Evolutionary conservation across 2,113 vertebrate genomes (phyloP), one percentile per base, ranked within the genome.

Genomic region (Hydropotes inermis): DNA sequence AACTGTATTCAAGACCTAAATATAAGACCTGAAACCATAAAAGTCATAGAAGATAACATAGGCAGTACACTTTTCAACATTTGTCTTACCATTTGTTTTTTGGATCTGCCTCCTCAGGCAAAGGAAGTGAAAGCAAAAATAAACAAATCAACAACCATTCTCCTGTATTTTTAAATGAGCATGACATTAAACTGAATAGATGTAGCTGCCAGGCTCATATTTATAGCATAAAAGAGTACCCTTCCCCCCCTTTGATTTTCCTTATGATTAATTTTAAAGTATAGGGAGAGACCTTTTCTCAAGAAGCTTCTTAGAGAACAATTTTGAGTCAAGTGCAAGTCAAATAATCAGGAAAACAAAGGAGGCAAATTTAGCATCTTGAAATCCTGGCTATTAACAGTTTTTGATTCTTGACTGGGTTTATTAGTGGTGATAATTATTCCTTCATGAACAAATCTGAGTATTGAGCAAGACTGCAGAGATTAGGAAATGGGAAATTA

Each of bases 321-420:
- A 61, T 1, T 94, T 0, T 97, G 27, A 98, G 89, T 96, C 94
- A 98, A 98, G 54, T 96, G 3, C 50, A 97, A 98, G 87, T 97
- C 95, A 98, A 98, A 98, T 97, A 97, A 98, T 97, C 89, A 94
- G 87, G 43, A 67, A 94, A 94, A 96, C 45, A 97, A 98, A 98
- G 87, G 57, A 87, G 27, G 94, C 64, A 95, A 96, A 97, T 90
- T n/a, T 95, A 98, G 14, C 61, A 55, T 87, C 94, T 50, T 98
- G 87, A 98, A 98, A 98, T 98, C 58, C 45, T 88, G 50, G 47
- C 50, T 74, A 90, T 98, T 98, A 97, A 91, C n/a, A 64, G n/a
- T 50, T 15, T 98, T 95, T 98, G 74, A 93, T 97, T 98, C 97
- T 98, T 97, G 67, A 94, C 43, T 83, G 61, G 76, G 91, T 89